phyloP scores from a whole-genome alignment of 2,888 invertebrate genomes.

The Amaurobius ferox region DNA sequence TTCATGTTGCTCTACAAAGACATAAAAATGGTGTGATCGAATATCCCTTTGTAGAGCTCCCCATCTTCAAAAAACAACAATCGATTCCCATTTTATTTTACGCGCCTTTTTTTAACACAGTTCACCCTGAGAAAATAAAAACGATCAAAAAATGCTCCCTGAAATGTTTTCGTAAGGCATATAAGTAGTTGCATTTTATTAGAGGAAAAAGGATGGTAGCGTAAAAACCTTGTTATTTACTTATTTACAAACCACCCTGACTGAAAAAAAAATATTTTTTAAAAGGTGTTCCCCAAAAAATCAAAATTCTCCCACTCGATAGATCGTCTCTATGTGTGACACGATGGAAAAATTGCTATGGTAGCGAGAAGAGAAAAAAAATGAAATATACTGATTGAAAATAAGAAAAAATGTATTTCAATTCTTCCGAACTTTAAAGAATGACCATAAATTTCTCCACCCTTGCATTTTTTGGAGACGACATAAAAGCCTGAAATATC shows the following conservation, averaged over 20 bases:
- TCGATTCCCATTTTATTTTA: constrained; percentile 49
- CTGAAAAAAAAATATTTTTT: constrained; percentile 7
- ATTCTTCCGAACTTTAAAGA: constrained; percentile 55
- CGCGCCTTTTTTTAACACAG: not conserved
- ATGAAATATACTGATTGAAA: constrained; percentile 57
- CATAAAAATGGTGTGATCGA: constrained; percentile 45
- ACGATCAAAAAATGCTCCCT: constrained; percentile 4
- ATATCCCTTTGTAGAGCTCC: constrained; percentile 39
- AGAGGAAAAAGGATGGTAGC: not conserved
- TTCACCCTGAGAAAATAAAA: not conserved
- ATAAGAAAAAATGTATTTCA: constrained; percentile 36
- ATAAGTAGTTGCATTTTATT: constrained; percentile 57
- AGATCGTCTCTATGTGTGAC: constrained; percentile 1
- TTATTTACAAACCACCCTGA: constrained; percentile 44
- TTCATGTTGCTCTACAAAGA: constrained; percentile 26
- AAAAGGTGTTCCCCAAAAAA: not conserved
- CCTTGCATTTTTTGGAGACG: constrained; percentile 52
- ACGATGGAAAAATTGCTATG: not conserved
- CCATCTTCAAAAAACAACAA: constrained; percentile 37
- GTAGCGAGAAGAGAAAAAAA: constrained; percentile 19
- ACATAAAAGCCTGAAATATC: constrained; percentile 67
- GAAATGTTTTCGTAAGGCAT: constrained; percentile 4
- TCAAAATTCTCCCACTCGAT: constrained; percentile 4
- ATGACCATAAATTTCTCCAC: constrained; percentile 68
- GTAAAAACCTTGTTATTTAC: constrained; percentile 61